These are phyloP conservation scores for Mythimna lalbum DNA, from an alignment of 2,888 invertebrate genomes.

Conservation along the genomic window DNA sequence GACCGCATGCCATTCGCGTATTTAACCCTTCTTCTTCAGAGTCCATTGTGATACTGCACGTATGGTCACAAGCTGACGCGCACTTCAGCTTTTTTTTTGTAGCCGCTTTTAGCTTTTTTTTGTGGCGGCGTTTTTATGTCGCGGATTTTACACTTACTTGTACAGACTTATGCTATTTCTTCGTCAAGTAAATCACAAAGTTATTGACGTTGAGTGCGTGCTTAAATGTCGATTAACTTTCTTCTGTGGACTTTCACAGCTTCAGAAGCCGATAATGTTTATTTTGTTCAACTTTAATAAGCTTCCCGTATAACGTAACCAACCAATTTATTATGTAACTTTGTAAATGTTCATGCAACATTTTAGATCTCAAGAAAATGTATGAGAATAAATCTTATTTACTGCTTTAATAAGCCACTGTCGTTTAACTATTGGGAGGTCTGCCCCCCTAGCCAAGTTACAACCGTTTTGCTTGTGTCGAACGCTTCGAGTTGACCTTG, in stretches of 20 bases:
- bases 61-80: too few species aligned
- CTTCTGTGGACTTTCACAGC: conserved; percentile 52
- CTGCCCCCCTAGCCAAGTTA: too few species aligned
- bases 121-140: too few species aligned
- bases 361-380: conserved; percentile 21
- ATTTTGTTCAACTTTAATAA: conserved; percentile 45
- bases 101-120: too few species aligned
- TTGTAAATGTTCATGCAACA: conserved; percentile 20
- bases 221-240: conserved; percentile 57
- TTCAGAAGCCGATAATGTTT: conserved; percentile 39
- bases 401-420: conserved; percentile 13
- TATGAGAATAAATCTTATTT: conserved; percentile 1
- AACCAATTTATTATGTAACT: conserved; percentile 13
- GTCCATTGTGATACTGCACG: too few species aligned
- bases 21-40: too few species aligned
- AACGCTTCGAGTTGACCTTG: too few species aligned
- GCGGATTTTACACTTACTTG: too few species aligned
- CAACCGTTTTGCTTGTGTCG: too few species aligned
- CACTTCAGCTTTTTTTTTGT: too few species aligned
- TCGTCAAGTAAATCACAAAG: conserved; percentile 47
- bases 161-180: conserved; percentile 28
- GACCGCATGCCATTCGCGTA: too few species aligned
- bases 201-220: conserved; percentile 48
- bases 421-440: not conserved
- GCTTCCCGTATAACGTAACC: conserved; percentile 44